phyloP scores from a whole-genome alignment of 1,140 invertebrate genomes.

The Nautilus pompilius region DNA sequence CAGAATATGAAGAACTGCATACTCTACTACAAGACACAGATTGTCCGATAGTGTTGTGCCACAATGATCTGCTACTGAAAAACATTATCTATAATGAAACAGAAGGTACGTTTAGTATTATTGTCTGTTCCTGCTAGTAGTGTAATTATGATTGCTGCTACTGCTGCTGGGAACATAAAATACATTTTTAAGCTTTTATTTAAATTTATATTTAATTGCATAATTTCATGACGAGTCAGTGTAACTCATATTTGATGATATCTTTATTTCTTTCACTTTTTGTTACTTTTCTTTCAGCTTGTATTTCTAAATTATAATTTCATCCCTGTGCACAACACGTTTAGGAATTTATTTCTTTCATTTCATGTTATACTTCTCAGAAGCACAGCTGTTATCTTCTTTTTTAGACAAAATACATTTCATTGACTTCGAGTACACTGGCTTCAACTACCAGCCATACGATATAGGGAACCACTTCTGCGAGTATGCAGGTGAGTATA shows the following conservation, averaged over 20 bases:
- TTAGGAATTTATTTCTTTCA: too few relatives aligned
- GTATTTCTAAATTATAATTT: too few relatives aligned
- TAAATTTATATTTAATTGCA: too few relatives aligned
- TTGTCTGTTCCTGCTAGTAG: too few relatives aligned
- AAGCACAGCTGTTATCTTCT: background rate
- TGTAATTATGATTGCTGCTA: too few relatives aligned
- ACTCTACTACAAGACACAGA: constrained; percentile 63
- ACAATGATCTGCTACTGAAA: constrained; percentile 94
- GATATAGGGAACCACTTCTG: constrained; percentile 98
- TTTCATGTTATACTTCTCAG: constrained; percentile 1
- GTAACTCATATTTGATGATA: too few relatives aligned
- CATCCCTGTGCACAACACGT: too few relatives aligned
- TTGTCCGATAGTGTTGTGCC: constrained; percentile 89
- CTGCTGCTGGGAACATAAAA: too few relatives aligned
- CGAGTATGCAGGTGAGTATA: constrained; percentile 86
- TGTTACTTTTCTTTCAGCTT: too few relatives aligned
- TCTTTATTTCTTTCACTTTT: too few relatives aligned
- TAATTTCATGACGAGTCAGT: too few relatives aligned
- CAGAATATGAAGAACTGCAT: constrained; percentile 71
- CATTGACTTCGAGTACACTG: constrained; percentile 97
- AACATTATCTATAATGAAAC: constrained; percentile 85
- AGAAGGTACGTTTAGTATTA: constrained; percentile 45
- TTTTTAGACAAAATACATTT: constrained; percentile 70
- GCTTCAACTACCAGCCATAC: constrained; percentile 89
- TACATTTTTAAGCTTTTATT: too few relatives aligned